phyloP scores from a whole-genome alignment of 2,797 vertebrate species.

The Xiphophorus birchmanni region DNA sequence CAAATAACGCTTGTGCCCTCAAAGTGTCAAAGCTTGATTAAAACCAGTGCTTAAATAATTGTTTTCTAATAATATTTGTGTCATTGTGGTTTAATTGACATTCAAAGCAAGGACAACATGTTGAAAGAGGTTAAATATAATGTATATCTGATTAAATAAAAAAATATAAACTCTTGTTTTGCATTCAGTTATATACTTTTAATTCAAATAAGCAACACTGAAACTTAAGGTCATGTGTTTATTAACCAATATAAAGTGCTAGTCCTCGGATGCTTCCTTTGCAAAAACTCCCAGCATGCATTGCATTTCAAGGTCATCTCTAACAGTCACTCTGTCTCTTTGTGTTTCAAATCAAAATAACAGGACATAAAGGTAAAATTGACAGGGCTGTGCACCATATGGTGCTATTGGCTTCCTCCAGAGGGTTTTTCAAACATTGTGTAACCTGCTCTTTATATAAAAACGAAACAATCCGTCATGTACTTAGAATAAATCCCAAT shows the following conservation, averaged over 20 bases:
- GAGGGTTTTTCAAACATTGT: conserved; percentile 26
- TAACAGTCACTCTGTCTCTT: not conserved
- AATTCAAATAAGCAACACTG: not conserved
- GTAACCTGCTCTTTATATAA: conserved; percentile 51
- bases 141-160: not conserved
- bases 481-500: conserved; percentile 73
- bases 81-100: conserved; percentile 50
- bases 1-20: conserved; percentile 62
- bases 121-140: conserved; percentile 33
- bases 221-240: not conserved
- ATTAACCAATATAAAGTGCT: not conserved
- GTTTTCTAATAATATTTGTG: conserved; percentile 63
- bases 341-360: conserved; percentile 12
- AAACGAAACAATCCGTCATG: conserved; percentile 53
- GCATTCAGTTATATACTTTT: not conserved
- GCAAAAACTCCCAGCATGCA: conserved; percentile 68
- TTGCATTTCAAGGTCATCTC: conserved; percentile 73
- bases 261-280: conserved; percentile 14
- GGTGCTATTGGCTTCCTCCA: conserved; percentile 9
- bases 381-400: conserved; percentile 16
- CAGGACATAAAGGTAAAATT: not conserved
- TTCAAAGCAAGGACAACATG: conserved; percentile 20
- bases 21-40: conserved; percentile 62
- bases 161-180: not conserved
- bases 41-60: conserved; percentile 64